phyloP scores from a whole-genome alignment of 92 coral and sea anemone genomes.

The Bergia sp. region DNA sequence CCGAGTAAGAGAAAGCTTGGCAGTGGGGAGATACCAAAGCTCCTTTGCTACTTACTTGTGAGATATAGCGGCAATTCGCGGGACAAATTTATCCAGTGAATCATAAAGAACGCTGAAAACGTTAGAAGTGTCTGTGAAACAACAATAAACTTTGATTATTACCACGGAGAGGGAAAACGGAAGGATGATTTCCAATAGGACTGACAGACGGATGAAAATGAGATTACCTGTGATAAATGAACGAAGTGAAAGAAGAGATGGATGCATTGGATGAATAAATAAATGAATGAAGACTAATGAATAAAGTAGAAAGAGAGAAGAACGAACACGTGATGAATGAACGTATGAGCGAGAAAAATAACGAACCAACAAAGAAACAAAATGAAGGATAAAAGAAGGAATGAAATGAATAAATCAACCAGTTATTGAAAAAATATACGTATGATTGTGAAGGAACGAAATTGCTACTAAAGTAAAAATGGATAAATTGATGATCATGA shows the following conservation, averaged over 20 bases:
- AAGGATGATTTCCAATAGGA: neutral
- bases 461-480: neutral
- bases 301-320: neutral
- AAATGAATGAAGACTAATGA: neutral
- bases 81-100: constrained; percentile 53
- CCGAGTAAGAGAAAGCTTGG: no score
- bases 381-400: neutral
- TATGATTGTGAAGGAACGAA: neutral
- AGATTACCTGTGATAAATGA: neutral
- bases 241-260: neutral
- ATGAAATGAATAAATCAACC: neutral
- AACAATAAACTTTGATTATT: neutral
- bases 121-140: constrained; percentile 14
- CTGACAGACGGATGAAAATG: neutral
- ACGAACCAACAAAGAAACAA: neutral
- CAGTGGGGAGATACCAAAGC: neutral
- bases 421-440: no score
- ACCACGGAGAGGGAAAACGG: neutral
- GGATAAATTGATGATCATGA: neutral
- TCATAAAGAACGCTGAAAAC: constrained; percentile 67
- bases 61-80: constrained; percentile 5
- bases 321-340: neutral
- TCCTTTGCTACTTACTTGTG: constrained; percentile 38
- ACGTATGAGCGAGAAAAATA: no score
- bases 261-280: neutral